Evolutionary conservation across 2,113 vertebrate species (phyloP), one percentile per base, ranked within the genome.

Genomic region (Alligator mississippiensis): DNA sequence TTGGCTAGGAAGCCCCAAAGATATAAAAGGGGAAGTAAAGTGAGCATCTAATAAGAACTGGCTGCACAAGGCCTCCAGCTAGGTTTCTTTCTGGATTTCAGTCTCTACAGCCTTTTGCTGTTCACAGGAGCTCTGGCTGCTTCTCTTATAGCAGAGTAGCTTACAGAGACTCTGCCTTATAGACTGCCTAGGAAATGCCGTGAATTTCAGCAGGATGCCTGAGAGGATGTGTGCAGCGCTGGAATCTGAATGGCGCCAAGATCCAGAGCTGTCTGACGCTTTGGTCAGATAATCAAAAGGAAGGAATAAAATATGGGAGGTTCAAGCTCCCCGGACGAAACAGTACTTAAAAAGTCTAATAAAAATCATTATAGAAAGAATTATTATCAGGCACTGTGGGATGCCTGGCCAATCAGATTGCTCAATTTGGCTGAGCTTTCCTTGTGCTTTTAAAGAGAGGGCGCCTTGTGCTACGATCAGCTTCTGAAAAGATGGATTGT

Each of bases 281-380:
- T 63, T 68, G 30, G 57, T 27, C 27, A 89, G 38, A 59, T 34
- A 1, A 0, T 22, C 0, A 2, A 80, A 80, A 28, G 34, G n/a
- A 89, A 92, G 60, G 55, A 27, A 34, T 89, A 79, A 94, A 95
- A 92, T 87, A 61, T 5, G 54, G 61, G 62, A 4, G 9, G 75
- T 55, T 90, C 80, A 61, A 77, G 54, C 66, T 94, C 72, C 64
- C 63, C 58, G 85, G 66, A 63, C 59, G 80, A 90, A 91, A 59
- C 0, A 0, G 58, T 81, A 16, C 84, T 92, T 90, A 34, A 85
- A 62, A 91, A 64, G 9, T 55, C 78, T 84, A 91, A 47, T 61
- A 77, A 92, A 96, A 94, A 81, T 92, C 74, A 80, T 87, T 58
- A 14, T 1, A 5, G 89, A 88, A 77, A 87, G 83, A 90, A 57